Conservation (phyloP, 2,888 invertebrate genomes). For the Hipparchia sbordonii region DNA sequence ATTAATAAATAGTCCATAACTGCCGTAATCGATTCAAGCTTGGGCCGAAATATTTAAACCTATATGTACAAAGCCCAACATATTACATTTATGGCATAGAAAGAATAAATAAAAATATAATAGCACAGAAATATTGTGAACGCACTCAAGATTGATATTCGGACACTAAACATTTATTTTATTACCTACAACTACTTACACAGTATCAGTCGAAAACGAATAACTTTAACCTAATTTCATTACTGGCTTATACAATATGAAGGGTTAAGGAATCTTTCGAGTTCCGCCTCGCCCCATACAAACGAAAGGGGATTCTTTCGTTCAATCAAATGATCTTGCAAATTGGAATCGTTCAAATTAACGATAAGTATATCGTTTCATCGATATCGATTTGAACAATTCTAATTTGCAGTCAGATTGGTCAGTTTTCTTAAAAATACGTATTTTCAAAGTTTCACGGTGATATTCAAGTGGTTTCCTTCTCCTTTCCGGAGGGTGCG, state of each 20-base stretch:
- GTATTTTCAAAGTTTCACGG: too few species aligned
- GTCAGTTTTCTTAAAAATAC: too few species aligned
- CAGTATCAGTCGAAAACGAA: slow-evolving; percentile 78
- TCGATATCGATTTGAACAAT: too few species aligned
- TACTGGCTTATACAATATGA: slow-evolving; percentile 66
- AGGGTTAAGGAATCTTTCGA: background rate
- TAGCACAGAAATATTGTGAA: background rate
- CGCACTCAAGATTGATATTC: slow-evolving; percentile 28
- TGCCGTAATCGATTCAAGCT: slow-evolving; percentile 57
- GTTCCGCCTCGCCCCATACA: too few species aligned
- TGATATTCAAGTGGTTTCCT: too few species aligned
- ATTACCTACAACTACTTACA: slow-evolving; percentile 62
- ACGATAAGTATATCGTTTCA: too few species aligned
- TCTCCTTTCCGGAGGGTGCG: too few species aligned
- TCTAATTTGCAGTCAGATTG: too few species aligned
- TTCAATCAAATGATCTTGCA: too few species aligned
- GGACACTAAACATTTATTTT: slow-evolving; percentile 13
- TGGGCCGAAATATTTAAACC: slow-evolving; percentile 51
- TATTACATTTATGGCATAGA: slow-evolving; percentile 54
- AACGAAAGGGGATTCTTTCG: too few species aligned
- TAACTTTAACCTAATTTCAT: slow-evolving; percentile 50
- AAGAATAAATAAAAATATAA: slow-evolving; percentile 1
- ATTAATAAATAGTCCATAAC: slow-evolving; percentile 65
- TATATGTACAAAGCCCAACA: slow-evolving; percentile 74
- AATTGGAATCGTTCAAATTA: too few species aligned